These are phyloP conservation scores for Pissodes strobi DNA, from an alignment of 1,140 invertebrate species.

Conservation along the genomic window DNA sequence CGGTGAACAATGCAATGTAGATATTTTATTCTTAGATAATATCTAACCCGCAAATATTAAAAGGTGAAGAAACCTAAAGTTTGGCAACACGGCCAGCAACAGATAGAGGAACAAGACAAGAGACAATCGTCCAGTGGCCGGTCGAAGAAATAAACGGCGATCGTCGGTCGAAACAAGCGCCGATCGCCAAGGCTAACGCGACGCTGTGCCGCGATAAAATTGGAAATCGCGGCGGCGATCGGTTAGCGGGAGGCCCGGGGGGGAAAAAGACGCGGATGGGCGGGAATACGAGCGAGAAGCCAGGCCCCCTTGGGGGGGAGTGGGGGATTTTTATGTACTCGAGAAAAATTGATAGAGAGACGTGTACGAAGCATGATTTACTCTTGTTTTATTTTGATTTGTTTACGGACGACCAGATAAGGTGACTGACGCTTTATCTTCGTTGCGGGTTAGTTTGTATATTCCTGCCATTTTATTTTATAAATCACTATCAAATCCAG, in stretches of 20 bases:
- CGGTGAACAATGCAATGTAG: too few relatives aligned
- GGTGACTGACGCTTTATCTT: too few relatives aligned
- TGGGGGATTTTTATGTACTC: slow-evolving; percentile 28
- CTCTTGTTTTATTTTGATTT: slow-evolving; percentile 26
- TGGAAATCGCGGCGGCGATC: slow-evolving; percentile 29
- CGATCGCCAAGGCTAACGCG: slow-evolving; percentile 25
- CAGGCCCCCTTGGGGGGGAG: slow-evolving; percentile 24
- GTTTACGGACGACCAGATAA: slow-evolving; percentile 7
- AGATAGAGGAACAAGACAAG: slow-evolving; percentile 1
- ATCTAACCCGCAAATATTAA: background rate
- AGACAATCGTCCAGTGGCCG: background rate
- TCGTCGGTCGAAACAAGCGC: background rate
- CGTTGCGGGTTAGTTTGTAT: too few relatives aligned
- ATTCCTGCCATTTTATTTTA: too few relatives aligned
- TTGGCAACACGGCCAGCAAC: background rate
- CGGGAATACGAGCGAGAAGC: slow-evolving; percentile 25
- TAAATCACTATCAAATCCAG: too few relatives aligned
- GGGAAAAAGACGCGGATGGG: slow-evolving; percentile 27
- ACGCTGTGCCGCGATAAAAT: slow-evolving; percentile 30
- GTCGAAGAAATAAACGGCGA: background rate
- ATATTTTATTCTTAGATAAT: background rate
- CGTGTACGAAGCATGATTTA: slow-evolving; percentile 21
- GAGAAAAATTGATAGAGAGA: slow-evolving; percentile 30
- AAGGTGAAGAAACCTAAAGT: background rate
- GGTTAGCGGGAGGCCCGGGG: slow-evolving; percentile 10